Evolutionary conservation across 2,888 invertebrate species (phyloP), one percentile per base, ranked within the genome.

Genomic region (Pachycephus smyrnensis): DNA sequence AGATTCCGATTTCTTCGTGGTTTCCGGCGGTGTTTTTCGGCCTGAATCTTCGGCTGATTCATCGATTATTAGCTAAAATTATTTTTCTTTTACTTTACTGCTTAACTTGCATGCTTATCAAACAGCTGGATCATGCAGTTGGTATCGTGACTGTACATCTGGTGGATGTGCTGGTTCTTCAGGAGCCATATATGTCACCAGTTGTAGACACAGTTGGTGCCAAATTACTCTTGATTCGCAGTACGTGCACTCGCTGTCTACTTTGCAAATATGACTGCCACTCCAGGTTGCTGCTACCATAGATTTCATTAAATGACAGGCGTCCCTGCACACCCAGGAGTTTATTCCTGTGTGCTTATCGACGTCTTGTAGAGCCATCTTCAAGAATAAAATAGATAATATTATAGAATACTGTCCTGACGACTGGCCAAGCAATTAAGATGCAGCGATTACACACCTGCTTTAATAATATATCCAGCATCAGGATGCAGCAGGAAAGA

Each of bases 191-290:
- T 96, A 96, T 82, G 96, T 95, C 37, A 98, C 94, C 68, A 98
- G 92, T 85, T 96, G 94, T 76, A 97, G 94, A 15, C 96, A 96
- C 68, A 98, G 92, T 91, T 98, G 98, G 92, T 98, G 98, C 96
- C 98, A 98, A 92, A 98, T 96, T 55, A 98, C 96, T 37, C 96
- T 95, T 78, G 98, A 96, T 90, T 98, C 98, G 92, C 99, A 99
- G 90, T 97, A 97, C 76, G 95, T 94, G 89, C 99, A 99, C 90
- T 98, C 98, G 37, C 84, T 92, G 90, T 86, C 93, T 86, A 84
- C 90, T 89, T 81, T 92, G 87, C 95, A 95, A 30, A 92, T 91
- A 84, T 95, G 95, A 81, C 93, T 93, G 76, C 92, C 92, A 73
- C 93, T 93, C 94, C 96, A 96, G 32, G 95, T 94, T 9, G 95